Conservation (phyloP, 2,888 invertebrate genomes). For the Acleris emargana region DNA sequence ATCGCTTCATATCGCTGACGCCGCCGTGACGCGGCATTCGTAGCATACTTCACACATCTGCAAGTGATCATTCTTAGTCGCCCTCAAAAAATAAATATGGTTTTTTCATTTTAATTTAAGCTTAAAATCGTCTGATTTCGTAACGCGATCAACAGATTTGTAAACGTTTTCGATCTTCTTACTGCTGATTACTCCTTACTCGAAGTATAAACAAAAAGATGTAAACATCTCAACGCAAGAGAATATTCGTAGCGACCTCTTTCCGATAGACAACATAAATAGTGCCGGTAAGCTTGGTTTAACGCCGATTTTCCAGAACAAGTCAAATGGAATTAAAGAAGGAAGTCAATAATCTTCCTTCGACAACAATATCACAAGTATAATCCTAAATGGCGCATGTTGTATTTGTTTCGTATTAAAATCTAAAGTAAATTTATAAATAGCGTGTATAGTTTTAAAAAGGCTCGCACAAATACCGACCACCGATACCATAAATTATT, state of each 20-base stretch:
- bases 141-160: neutral
- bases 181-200: neutral
- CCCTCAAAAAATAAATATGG: no score
- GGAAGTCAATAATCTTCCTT: conserved; percentile 15
- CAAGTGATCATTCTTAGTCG: no score
- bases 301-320: conserved; percentile 5
- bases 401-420: no score
- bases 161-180: neutral
- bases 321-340: conserved; percentile 10
- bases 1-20: no score
- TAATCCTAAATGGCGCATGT: neutral
- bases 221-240: conserved; percentile 15
- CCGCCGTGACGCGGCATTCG: no score
- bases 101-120: no score
- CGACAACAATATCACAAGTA: neutral
- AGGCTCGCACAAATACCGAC: no score
- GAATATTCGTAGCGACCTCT: conserved; percentile 21
- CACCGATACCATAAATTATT: no score
- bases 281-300: conserved; percentile 9
- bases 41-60: no score
- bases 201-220: conserved; percentile 19
- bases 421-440: no score
- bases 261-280: conserved; percentile 22
- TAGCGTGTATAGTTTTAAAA: no score
- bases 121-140: no score